phyloP scores from a whole-genome alignment of 1,140 invertebrate species.

The Odontomachus brunneus region DNA sequence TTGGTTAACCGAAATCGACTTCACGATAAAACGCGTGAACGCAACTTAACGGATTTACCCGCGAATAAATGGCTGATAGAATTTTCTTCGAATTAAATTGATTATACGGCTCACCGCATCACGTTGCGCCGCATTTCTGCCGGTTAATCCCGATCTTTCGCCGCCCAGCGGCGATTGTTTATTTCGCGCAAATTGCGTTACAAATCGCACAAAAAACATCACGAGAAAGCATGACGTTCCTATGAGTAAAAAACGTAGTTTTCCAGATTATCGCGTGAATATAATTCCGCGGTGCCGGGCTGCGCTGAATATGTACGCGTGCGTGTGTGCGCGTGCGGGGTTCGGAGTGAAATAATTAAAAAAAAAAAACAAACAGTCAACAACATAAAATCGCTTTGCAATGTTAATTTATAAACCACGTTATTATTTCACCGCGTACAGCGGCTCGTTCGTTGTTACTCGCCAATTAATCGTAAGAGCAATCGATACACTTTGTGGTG shows the following conservation, averaged over 20 bases:
- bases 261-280: not conserved
- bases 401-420: slow-evolving; percentile 1
- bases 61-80: slow-evolving; percentile 33
- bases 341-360: too few relatives aligned
- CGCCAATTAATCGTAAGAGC: not conserved
- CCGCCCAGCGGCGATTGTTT: slow-evolving; percentile 22
- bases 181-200: slow-evolving; percentile 15
- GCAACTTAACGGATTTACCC: slow-evolving; percentile 22
- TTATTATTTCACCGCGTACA: not conserved
- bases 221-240: not conserved
- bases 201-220: slow-evolving; percentile 11
- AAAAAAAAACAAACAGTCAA: too few relatives aligned
- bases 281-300: not conserved
- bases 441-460: not conserved
- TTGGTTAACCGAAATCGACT: slow-evolving; percentile 19
- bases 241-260: not conserved
- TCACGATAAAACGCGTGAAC: slow-evolving; percentile 24
- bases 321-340: too few relatives aligned
- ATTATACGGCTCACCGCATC: slow-evolving; percentile 48
- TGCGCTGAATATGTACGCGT: too few relatives aligned
- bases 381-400: not conserved
- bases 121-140: not conserved
- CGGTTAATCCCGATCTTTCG: slow-evolving; percentile 30
- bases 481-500: not conserved
- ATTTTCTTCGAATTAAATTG: slow-evolving; percentile 52